Base-by-base conservation (phyloP, 2,113 vertebrate genomes). In the Channa maculata region DNA sequence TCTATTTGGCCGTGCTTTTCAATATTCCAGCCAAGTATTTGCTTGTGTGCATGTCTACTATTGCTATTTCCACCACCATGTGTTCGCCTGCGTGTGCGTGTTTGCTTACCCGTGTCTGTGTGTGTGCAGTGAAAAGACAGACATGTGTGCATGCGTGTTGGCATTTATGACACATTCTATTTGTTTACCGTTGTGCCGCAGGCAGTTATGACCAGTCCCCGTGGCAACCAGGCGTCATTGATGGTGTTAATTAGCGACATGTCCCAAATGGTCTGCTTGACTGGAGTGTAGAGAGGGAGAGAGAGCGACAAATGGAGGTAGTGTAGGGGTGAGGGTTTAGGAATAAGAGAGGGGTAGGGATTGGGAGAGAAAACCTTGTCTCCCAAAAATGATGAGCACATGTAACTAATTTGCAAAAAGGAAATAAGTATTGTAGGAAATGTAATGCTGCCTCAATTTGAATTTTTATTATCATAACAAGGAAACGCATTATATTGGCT, bases 241-340 rank as follows among this genome's bases (percentile, higher is more conserved):
- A 84, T 49, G 60, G 57, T 81, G 89, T 87, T 91, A 86, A 92
- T 91, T 89, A 77, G 73, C 50, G 3, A 79, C 79, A 76, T 62
- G 84, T 88, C 86, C 77, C 79, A 48, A 65, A 67, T n/a, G 51
- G 76, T 62, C 68, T 50, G 46, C n/a, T 71, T 58, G 57, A 65
- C 65, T 46, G 39, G n/a, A 70, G 49, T 55, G 62, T 36, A 6
- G 39, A 49, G 39, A 33, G 39, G 12, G 60, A 57, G 52, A 10
- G 55, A 60, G 52, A 8, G 55, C 60, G 68, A 73, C 33, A 53
- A 59, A 69, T 24, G 52, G 59, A 59, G 14, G n/a, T 2, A 2
- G 60, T 51, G 60, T 7, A 5, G 43, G 41, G 14, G 13, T 34
- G 36, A 48, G 39, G 11, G n/a, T 45, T 61, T 54, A 15, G 39